Percentiles rank a stretch among this genome's conserved stretches.
Conservation (phyloP, 2,797 vertebrate species). For the Platyrinchus mystaceus region DNA sequence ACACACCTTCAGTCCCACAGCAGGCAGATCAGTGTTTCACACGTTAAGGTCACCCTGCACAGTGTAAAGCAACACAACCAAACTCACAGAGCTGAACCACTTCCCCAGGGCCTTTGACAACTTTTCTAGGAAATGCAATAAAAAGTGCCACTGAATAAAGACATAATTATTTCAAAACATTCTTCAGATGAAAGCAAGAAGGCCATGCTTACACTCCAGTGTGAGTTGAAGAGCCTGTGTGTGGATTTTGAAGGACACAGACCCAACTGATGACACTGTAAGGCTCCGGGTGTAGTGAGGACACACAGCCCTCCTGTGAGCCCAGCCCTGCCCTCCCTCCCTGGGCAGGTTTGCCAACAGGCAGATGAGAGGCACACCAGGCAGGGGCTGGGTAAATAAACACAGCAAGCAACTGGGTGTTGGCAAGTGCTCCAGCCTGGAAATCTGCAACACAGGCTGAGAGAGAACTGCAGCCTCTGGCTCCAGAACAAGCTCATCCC, state of each 20-base stretch:
- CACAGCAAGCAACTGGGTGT: accelerated
- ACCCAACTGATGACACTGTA: background rate
- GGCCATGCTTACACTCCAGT: too few relatives aligned
- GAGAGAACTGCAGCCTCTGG: accelerated
- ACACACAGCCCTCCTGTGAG: background rate
- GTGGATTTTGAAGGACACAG: background rate
- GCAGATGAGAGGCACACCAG: background rate
- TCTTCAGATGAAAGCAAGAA: background rate
- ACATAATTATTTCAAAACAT: background rate
- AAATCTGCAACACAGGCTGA: background rate
- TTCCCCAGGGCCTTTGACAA: background rate
- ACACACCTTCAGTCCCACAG: accelerated
- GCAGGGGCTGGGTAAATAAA: background rate
- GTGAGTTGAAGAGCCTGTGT: background rate
- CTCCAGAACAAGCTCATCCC: background rate
- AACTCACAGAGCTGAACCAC: background rate
- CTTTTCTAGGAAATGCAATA: background rate
- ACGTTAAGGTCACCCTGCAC: background rate
- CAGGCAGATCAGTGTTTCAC: background rate
- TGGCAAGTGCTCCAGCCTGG: background rate
- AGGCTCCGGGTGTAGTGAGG: accelerated
- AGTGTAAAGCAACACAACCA: background rate
- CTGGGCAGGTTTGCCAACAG: accelerated
- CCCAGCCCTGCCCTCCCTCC: background rate
- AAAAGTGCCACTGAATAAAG: background rate